These are phyloP conservation scores for Anser brachyrhynchus DNA, from an alignment of 2,113 vertebrate genomes.

Conservation along the genomic window DNA sequence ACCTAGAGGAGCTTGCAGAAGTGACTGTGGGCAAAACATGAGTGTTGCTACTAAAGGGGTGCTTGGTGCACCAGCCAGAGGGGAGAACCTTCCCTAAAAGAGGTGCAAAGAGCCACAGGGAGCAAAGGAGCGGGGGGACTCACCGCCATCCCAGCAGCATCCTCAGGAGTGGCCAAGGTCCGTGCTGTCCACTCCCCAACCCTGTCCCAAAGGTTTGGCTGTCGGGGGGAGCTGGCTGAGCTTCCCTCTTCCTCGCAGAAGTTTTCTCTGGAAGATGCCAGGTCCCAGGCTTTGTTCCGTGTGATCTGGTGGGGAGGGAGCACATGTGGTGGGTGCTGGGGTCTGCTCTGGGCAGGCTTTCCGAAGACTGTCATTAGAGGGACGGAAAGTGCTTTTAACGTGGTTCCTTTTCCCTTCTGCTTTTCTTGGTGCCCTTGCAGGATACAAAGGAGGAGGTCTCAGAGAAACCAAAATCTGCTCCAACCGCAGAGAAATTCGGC, in stretches of 20 bases:
- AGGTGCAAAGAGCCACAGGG: background rate
- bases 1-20: background rate
- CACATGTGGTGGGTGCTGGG: background rate
- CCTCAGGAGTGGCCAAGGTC: background rate
- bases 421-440: constrained; percentile 46
- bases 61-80: background rate
- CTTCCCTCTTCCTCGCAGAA: background rate
- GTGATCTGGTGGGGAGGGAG: background rate
- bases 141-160: background rate
- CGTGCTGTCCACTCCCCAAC: background rate
- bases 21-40: background rate
- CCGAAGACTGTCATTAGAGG: background rate
- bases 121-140: background rate
- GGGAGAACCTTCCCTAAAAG: background rate
- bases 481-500: constrained; percentile 82
- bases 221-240: background rate
- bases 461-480: constrained; percentile 74
- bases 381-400: background rate
- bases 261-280: background rate
- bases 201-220: background rate
- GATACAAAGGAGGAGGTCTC: constrained; percentile 79
- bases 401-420: background rate
- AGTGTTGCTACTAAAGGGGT: background rate
- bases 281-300: background rate
- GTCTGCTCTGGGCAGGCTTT: background rate